Base-by-base conservation (phyloP, 2,888 invertebrate species). In the Nemotelus nigrinus region DNA sequence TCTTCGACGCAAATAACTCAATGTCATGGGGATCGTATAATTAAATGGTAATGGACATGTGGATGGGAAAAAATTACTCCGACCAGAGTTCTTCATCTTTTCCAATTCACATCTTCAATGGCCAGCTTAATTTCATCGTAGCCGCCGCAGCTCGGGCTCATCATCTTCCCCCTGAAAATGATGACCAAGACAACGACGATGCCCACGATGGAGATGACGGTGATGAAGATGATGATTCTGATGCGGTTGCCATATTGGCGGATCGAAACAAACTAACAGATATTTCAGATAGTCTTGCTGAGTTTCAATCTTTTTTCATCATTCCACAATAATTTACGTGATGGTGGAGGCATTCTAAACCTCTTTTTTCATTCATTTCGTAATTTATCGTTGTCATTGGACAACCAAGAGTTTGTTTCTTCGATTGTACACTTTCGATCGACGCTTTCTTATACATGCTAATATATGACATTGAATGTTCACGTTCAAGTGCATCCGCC, bases 41-140 rank as follows among this genome's bases (percentile, higher is more conserved):
- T 79, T 79, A 79, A 79, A 79, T 79, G 79, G 79, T 79, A 79
- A 79, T 79, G 79, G 79, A 79, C 79, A 79, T 79, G 77, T 79
- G 79, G 79, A 79, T 77, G 79, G 74, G 79, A 77, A 79, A 74
- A 77, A 79, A 79, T 79, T 53, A 55, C 70, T 70, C 25, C 55
- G 53, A 47, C 47, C 70, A 70, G 53, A 70, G 70, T 70, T 70
- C 70, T 70, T 70, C 70, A 70, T 70, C 70, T 70, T 70, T 43
- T 45, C 55, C 70, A 58, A 68, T 48, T 68, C 68, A 68, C 68
- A 68, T 70, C 70, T 55, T 70, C 39, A 67, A 67, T 70, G 70
- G 53, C 8, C 39, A 41, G 65, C 65, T 65, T 65, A 70, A 70
- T 70, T 70, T 47, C 53, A 8, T 53, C 70, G 58, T 65, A 4